Percentiles rank a stretch among this genome's conserved stretches.
These are phyloP conservation scores for Cryptocephalus moraei DNA, from an alignment of 2,888 invertebrate species.

Conservation along the genomic window DNA sequence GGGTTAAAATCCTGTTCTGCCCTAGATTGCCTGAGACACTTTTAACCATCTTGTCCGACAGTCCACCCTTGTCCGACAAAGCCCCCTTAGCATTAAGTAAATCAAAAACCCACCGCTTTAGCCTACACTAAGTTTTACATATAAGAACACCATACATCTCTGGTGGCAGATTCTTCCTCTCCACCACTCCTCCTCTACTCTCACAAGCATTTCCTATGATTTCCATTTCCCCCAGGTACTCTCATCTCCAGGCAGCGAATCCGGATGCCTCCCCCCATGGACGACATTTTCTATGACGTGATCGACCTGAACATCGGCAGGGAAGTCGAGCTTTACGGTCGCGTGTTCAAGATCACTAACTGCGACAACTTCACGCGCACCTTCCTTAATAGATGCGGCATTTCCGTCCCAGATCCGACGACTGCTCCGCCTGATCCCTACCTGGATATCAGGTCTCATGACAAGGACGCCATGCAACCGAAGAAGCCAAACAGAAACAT, in stretches of 20 bases:
- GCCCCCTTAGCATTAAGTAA: no score
- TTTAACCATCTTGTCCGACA: no score
- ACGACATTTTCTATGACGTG: conserved; percentile 69
- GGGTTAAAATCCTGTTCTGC: no score
- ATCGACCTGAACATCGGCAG: conserved; percentile 79
- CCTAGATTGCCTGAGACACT: no score
- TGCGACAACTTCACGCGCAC: conserved; percentile 82
- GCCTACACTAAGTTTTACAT: no score
- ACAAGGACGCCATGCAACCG: conserved; percentile 29
- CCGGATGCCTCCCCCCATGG: conserved; percentile 60
- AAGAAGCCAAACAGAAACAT: conserved; percentile 47
- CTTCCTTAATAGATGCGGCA: conserved; percentile 76
- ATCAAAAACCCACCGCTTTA: no score
- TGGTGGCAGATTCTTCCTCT: no score
- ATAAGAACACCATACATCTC: no score
- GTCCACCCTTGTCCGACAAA: no score
- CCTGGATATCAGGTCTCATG: conserved; percentile 37
- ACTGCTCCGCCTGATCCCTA: conserved; percentile 46
- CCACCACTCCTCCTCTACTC: no score
- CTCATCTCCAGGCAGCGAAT: conserved; percentile 75
- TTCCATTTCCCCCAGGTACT: conserved; percentile 46
- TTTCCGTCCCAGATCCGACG: conserved; percentile 66
- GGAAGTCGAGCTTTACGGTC: conserved; percentile 71
- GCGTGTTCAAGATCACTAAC: conserved; percentile 68
- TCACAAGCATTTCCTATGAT: no score